Evolutionary conservation across 2,113 vertebrate genomes (phyloP).

Genomic region (Nerophis ophidion): DNA sequence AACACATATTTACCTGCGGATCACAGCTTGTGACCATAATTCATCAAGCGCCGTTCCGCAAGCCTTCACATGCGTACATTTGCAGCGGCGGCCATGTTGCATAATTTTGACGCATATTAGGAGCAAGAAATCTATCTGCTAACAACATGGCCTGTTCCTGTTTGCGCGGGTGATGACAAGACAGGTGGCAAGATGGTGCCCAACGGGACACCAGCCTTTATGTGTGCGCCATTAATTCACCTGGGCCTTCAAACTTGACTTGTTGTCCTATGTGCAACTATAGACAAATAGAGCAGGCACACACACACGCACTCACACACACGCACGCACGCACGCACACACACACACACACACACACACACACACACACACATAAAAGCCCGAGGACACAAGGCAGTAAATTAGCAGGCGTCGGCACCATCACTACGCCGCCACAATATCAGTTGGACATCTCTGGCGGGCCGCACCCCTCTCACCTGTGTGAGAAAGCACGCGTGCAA

Average conservation of each 20-base stretch:
- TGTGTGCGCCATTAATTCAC: constrained; percentile 9
- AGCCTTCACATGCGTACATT: constrained; percentile 16
- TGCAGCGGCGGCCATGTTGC: constrained; percentile 4
- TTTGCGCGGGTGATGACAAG: constrained; percentile 22
- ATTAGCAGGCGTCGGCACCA: constrained; percentile 58
- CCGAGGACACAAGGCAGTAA: constrained; percentile 50
- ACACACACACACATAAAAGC: constrained; percentile 18
- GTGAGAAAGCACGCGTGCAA: constrained; percentile 41
- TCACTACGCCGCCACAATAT: constrained; percentile 49
- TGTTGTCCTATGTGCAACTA: constrained; percentile 17
- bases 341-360: constrained; percentile 3
- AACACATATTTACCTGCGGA: constrained; percentile 69
- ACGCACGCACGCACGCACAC: constrained; percentile 12
- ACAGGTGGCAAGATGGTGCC: constrained; percentile 33
- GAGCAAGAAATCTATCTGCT: constrained; percentile 15
- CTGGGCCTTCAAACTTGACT: constrained; percentile 51
- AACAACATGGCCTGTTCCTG: constrained; percentile 14
- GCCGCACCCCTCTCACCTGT: constrained; percentile 48
- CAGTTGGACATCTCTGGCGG: constrained; percentile 55
- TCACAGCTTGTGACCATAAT: constrained; percentile 65
- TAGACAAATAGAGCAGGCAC: constrained; percentile 15
- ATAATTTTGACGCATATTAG: constrained; percentile 21
- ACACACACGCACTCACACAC: too few relatives aligned
- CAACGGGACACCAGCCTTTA: constrained; percentile 12
- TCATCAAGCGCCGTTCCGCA: constrained; percentile 40